These are phyloP conservation scores for Dasyurus viverrinus DNA, from an alignment of 2,113 vertebrate species.

Conservation along the genomic window DNA sequence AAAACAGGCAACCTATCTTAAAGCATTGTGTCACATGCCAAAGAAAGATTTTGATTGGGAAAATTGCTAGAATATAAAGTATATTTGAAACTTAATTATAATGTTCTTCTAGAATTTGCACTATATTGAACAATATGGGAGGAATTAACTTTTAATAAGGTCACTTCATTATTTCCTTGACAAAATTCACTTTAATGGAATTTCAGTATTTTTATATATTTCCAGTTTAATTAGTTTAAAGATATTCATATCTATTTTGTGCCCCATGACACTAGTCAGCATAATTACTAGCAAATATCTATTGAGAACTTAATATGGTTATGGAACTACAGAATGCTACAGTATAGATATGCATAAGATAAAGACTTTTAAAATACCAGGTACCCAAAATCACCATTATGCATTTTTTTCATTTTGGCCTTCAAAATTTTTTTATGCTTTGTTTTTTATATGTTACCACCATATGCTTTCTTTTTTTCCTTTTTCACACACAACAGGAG, in stretches of 20 bases:
- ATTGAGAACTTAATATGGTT: background rate
- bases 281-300: background rate
- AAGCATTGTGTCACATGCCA: background rate
- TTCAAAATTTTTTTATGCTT: slow-evolving; percentile 24
- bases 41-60: background rate
- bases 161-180: background rate
- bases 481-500: slow-evolving; percentile 30
- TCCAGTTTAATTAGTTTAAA: background rate
- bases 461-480: slow-evolving; percentile 36
- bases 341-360: background rate
- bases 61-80: background rate
- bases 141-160: background rate
- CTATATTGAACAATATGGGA: background rate
- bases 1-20: background rate
- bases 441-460: slow-evolving; percentile 29
- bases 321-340: background rate
- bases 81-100: background rate
- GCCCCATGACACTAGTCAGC: background rate
- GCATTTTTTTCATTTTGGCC: slow-evolving; percentile 50
- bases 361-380: slow-evolving; percentile 44
- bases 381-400: background rate
- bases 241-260: background rate
- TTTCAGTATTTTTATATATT: background rate
- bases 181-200: background rate
- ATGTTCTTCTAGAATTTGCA: background rate